Percentiles rank a stretch among this genome's conserved stretches.
These are phyloP conservation scores for Schlechtendalia chinensis DNA, from an alignment of 1,140 invertebrate species.

Conservation along the genomic window DNA sequence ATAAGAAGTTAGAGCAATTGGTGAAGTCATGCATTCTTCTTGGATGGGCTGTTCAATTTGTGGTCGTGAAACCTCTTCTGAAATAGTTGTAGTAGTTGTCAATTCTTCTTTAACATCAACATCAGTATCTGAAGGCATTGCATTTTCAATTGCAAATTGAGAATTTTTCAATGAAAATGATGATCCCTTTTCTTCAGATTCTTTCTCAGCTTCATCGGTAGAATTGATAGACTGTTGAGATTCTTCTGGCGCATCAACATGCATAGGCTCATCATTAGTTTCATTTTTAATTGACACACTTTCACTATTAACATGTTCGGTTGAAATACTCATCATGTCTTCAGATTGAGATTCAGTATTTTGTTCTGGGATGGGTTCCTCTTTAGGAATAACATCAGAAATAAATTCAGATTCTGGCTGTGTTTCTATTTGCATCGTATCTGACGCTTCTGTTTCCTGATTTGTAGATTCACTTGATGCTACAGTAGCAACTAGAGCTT, in stretches of 20 bases:
- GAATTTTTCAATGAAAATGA: neutral
- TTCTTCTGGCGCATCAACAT: slow-evolving; percentile 37
- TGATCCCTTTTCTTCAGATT: slow-evolving; percentile 30
- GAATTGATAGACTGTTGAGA: slow-evolving; percentile 40
- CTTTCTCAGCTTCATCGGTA: slow-evolving; percentile 36
- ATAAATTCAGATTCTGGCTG: slow-evolving; percentile 23
- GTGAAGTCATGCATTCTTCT: slow-evolving; percentile 37
- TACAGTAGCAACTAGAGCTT: slow-evolving; percentile 30
- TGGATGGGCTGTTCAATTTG: slow-evolving; percentile 23
- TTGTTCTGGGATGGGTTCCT: slow-evolving; percentile 41
- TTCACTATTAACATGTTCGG: slow-evolving; percentile 34
- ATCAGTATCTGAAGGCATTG: slow-evolving; percentile 14
- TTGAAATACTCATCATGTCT: slow-evolving; percentile 6
- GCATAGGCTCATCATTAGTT: slow-evolving; percentile 29
- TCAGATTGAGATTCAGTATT: slow-evolving; percentile 40
- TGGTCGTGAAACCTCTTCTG: slow-evolving; percentile 14
- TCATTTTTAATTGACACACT: slow-evolving; percentile 39
- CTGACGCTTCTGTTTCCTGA: slow-evolving; percentile 27
- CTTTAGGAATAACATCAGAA: slow-evolving; percentile 43
- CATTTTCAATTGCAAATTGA: slow-evolving; percentile 41
- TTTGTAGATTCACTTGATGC: slow-evolving; percentile 36
- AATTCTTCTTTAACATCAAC: slow-evolving; percentile 48
- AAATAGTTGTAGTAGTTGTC: slow-evolving; percentile 17
- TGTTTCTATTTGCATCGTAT: slow-evolving; percentile 12
- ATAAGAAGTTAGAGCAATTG: slow-evolving; percentile 43